Percentiles rank a stretch among this genome's conserved stretches.
Conservation (phyloP, 2,113 vertebrate species). For the Anhinga anhinga region DNA sequence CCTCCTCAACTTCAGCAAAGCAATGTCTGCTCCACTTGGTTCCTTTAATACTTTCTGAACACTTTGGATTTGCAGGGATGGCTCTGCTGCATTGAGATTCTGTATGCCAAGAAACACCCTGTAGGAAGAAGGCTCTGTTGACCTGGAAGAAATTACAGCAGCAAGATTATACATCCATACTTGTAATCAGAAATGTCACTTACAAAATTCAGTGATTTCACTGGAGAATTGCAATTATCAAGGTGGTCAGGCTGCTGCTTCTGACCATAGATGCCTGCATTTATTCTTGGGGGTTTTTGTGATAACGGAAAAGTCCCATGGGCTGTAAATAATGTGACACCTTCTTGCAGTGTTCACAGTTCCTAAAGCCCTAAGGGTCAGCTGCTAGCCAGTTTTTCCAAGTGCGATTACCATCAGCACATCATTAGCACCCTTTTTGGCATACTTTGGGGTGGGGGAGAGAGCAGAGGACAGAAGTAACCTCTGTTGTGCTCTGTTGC, state of each 20-base stretch:
- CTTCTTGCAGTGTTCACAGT: not conserved
- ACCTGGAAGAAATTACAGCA: conserved; percentile 62
- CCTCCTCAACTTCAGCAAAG: conserved; percentile 86
- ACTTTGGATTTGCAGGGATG: conserved; percentile 70
- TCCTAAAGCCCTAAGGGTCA: not conserved
- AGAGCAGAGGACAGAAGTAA: not conserved
- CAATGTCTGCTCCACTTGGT: conserved; percentile 79
- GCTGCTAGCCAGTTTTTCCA: not conserved
- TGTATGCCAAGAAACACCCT: conserved; percentile 80
- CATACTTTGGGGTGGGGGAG: not conserved
- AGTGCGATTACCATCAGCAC: not conserved
- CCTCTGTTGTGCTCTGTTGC: not conserved
- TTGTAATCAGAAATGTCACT: not conserved
- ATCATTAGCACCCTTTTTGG: not conserved
- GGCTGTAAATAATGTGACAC: not conserved
- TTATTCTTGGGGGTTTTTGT: not conserved
- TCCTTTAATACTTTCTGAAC: conserved; percentile 74
- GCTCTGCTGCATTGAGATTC: conserved; percentile 59
- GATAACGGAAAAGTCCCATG: not conserved
- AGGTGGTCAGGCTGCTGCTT: not conserved
- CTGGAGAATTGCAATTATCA: not conserved
- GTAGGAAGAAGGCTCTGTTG: conserved; percentile 67
- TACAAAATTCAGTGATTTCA: not conserved
- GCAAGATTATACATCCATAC: not conserved
- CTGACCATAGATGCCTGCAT: not conserved